Evolutionary conservation across 1,140 invertebrate genomes (phyloP).

Genomic region (Leptestheria dahalacensis): DNA sequence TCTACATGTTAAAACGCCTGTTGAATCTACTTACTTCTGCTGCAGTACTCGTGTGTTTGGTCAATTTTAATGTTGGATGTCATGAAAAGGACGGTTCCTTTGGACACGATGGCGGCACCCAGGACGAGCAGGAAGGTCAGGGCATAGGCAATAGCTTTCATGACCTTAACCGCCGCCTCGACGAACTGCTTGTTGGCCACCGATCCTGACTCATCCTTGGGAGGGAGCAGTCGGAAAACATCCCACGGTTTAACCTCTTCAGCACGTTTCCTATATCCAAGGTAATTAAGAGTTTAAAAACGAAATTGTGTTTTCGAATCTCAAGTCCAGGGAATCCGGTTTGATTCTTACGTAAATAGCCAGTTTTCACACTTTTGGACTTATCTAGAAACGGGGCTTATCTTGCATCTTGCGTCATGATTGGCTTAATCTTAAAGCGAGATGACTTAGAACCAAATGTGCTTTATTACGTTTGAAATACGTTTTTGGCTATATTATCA

Average conservation of each 20-base stretch:
- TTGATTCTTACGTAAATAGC: too few relatives aligned
- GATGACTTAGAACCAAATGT: too few relatives aligned
- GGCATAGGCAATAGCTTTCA: slow-evolving; percentile 28
- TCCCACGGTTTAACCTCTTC: slow-evolving; percentile 88
- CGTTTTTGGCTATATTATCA: too few relatives aligned
- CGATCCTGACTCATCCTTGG: slow-evolving; percentile 70
- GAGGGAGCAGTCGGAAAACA: slow-evolving; percentile 77
- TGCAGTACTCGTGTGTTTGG: slow-evolving; percentile 53
- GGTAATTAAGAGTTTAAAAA: neutral
- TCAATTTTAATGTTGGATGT: slow-evolving; percentile 23
- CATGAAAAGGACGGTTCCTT: slow-evolving; percentile 29
- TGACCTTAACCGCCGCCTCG: slow-evolving; percentile 51
- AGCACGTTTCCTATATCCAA: slow-evolving; percentile 26
- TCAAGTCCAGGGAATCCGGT: too few relatives aligned
- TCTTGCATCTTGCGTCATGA: too few relatives aligned
- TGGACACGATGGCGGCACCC: slow-evolving; percentile 25
- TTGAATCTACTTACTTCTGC: slow-evolving; percentile 31
- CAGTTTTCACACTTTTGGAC: too few relatives aligned
- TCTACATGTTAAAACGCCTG: neutral
- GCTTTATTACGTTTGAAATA: too few relatives aligned
- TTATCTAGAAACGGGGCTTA: too few relatives aligned
- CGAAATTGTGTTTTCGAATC: too few relatives aligned
- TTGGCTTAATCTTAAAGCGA: too few relatives aligned
- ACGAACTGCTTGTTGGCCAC: slow-evolving; percentile 73
- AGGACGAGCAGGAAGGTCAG: slow-evolving; percentile 28